Evolutionary conservation across 2,797 vertebrate species (phyloP), one percentile per base, ranked within the genome.

Genomic region (Lateolabrax maculatus): DNA sequence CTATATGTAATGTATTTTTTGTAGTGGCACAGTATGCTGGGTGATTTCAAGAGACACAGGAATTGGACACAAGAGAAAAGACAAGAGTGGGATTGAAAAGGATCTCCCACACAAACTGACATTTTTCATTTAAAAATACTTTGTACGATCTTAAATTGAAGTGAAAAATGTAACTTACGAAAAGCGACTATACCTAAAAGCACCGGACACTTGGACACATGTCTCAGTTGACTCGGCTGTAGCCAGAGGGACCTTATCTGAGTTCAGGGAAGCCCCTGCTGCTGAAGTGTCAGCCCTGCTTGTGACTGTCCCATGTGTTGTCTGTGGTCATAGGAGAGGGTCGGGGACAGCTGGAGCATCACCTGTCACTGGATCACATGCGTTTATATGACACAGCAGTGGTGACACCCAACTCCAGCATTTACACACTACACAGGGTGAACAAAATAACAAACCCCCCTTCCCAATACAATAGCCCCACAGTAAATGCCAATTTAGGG

Each of bases 301-400:
- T 77, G 69, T 72, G 87, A 63, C 80, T 63, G 81, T 88, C 82
- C 53, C 89, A 84, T 90, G 91, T 92, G 91, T 89, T 84, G 84
- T 76, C 75, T 88, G 81, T 73, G 67, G 85, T 85, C 69, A 77
- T 77, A 73, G 63, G 80, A n/a, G 78, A 39, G 81, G 39, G 57
- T 72, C 39, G 6, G 76, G 82, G 91, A 91, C 93, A 95, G 92
- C 91, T 94, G 94, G 78, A 71, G 72, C 76, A 9, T 93, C 93
- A 94, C 91, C 92, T 95, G 93, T 92, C 88, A 48, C 71, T 15
- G 57, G 27, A 83, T 92, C 91, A 87, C 89, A 90, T 88, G 85
- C 55, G 41, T 80, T 82, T 76, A 39, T 75, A 53, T 70, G 88
- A 84, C 84, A 73, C 82, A 88, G 79, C 52, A 71, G 69, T 29